Base-by-base conservation (phyloP, 2,113 vertebrate species). In the Ameiurus melas region DNA sequence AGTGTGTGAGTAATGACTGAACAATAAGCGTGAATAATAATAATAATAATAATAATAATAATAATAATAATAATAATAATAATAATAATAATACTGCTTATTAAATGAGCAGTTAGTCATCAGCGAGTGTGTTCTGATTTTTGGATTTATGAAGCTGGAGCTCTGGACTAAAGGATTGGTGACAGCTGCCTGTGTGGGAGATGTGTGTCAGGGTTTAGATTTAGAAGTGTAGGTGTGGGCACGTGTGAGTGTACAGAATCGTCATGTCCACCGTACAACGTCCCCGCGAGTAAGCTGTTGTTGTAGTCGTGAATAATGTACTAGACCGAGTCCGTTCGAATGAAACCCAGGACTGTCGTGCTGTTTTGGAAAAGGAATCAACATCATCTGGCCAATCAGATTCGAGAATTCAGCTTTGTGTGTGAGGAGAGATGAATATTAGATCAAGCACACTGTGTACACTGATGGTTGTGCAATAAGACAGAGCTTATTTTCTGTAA, bases 111-210 rank as follows among this genome's bases (percentile, higher is more conserved):
- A 58, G 6, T 30, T 60, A 36, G 3, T 82, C 55, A 81, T 51
- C 25, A 33, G 77, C 12, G 3, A n/a, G 17, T 33, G 53, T 82
- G 79, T 58, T 55, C 8, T 81, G 78, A 55, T 53, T 81, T 82
- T 19, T 30, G 5, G 3, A 51, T 51, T 51, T 51, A 51, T 51
- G 47, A 60, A 57, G 57, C 1, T 10, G 33, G 19, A 82, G 55
- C 80, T 82, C 16, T 25, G 53, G 47, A 57, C 79, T 36, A 57
- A 82, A 83, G 58, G 33, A 9, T 64, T 43, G 0, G 12, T 43
- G 60, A 64, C n/a, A 33, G 55, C 55, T 58, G 80, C 81, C 60
- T 84, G 83, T 84, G 33, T 68, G 62, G 62, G 83, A 51, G 83
- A 68, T 2, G 60, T 43, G 58, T 30, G 83, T 33, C 57, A 43